Base-by-base conservation (phyloP, 2,888 invertebrate genomes). In the Masnerella sp. region DNA sequence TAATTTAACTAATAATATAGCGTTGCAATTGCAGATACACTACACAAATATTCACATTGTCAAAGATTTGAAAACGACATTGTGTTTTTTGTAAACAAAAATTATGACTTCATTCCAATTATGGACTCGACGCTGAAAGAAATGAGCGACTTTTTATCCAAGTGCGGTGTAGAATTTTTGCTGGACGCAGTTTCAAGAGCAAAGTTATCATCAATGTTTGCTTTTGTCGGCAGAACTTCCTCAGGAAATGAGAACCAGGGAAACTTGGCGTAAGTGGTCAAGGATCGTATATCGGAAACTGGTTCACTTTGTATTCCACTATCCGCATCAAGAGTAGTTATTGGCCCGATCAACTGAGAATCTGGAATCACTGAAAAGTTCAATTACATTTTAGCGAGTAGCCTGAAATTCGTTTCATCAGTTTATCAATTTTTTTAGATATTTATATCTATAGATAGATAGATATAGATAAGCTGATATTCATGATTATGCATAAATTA, bases 61-160 rank as follows among this genome's bases (percentile, higher is more conserved):
- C 47, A 38, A 49, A 49, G 11, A 14, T 7, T n/a, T 5, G 12
- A 25, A 12, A 45, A 17, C 20, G 3, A n/a, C 1, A 28, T n/a
- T 9, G 2, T 5, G n/a, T 34, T 34, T 34, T 7, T 3, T 11
- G 0, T n/a, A n/a, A n/a, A n/a, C n/a, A n/a, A n/a, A 12, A 34
- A 11, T 77, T 69, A 82, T n/a, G 68, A 68, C 38, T 84, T 84
- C n/a, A 75, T 82, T 15, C 85, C 87, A 11, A 87, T 87, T 22
- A 87, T 87, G 11, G 87, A 87, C 70, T 87, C 87, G 2, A 87
- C 85, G 68, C 86, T 87, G 65, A 87, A 87, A 1, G 86, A 83
- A 38, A 87, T 84, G 2, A 80, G 80, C 1, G 85, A 77, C 62
- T 85, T 85, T 38, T 83, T 84, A n/a, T 82, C 79, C 20, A 79